These are phyloP conservation scores for Nannoperca australis DNA, from an alignment of 2,797 vertebrate genomes.

Conservation along the genomic window DNA sequence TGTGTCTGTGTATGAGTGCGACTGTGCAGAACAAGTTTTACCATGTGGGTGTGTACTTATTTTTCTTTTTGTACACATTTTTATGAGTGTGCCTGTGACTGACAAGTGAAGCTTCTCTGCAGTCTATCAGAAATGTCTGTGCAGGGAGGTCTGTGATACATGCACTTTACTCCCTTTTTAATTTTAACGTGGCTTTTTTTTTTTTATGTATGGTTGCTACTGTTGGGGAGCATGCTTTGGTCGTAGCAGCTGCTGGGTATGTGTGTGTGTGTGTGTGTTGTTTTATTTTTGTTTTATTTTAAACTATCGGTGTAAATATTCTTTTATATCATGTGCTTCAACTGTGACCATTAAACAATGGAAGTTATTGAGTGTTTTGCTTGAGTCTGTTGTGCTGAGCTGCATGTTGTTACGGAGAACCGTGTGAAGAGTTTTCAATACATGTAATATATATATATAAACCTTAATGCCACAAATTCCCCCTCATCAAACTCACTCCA, in stretches of 20 bases:
- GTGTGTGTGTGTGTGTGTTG: slow-evolving; percentile 69
- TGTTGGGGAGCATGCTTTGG: slow-evolving; percentile 75
- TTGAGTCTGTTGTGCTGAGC: slow-evolving; percentile 25
- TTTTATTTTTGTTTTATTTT: slow-evolving; percentile 67
- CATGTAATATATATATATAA: too few relatives aligned
- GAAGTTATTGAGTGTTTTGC: slow-evolving; percentile 55
- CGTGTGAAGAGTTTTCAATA: not conserved
- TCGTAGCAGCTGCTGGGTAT: slow-evolving; percentile 69
- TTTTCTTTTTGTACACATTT: slow-evolving; percentile 68
- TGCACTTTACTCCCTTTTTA: slow-evolving; percentile 86
- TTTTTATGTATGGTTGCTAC: slow-evolving; percentile 76
- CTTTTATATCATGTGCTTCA: slow-evolving; percentile 86
- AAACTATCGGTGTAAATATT: slow-evolving; percentile 83
- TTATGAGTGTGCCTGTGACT: slow-evolving; percentile 77
- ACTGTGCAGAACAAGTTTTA: slow-evolving; percentile 67
- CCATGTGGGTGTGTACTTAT: slow-evolving; percentile 54
- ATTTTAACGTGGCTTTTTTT: slow-evolving; percentile 73
- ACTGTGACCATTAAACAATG: slow-evolving; percentile 88
- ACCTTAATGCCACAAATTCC: not conserved
- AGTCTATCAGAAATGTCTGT: slow-evolving; percentile 75
- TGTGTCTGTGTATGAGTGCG: slow-evolving; percentile 57
- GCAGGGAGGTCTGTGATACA: slow-evolving; percentile 81
- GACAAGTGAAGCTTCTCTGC: slow-evolving; percentile 74
- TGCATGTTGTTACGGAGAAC: not conserved
- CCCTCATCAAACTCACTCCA: too few relatives aligned